Evolutionary conservation across 2,888 invertebrate genomes (phyloP).

Genomic region (Agrotis ipsilon): DNA sequence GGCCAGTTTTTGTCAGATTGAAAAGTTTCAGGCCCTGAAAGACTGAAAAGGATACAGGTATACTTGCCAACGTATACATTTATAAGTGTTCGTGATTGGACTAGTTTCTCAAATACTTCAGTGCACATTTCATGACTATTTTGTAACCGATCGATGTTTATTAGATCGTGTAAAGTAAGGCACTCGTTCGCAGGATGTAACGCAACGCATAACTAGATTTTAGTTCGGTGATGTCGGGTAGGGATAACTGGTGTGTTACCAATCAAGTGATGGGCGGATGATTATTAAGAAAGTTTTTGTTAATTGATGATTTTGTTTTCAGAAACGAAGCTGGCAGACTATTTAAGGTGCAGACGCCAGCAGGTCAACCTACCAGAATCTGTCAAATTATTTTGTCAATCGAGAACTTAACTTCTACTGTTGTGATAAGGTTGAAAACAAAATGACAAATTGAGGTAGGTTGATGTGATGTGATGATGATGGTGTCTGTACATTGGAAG

Average conservation of each 20-base stretch:
- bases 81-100: not conserved
- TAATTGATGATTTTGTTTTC: not conserved
- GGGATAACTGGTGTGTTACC: conserved; percentile 41
- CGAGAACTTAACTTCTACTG: too few species aligned
- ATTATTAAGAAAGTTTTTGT: conserved; percentile 22
- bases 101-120: conserved; percentile 43
- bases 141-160: conserved; percentile 74
- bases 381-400: too few species aligned
- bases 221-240: conserved; percentile 45
- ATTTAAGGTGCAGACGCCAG: too few species aligned
- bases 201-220: conserved; percentile 65
- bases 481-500: too few species aligned
- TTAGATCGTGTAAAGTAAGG: conserved; percentile 78
- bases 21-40: too few species aligned
- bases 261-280: not conserved
- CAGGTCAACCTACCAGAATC: too few species aligned
- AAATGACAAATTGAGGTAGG: too few species aligned
- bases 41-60: too few species aligned
- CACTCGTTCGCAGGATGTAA: conserved; percentile 69
- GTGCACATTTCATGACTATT: conserved; percentile 59
- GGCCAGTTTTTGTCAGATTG: too few species aligned
- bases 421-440: too few species aligned
- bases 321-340: not conserved
- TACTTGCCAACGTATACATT: not conserved
- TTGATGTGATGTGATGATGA: too few species aligned